phyloP scores from a whole-genome alignment of 1,140 invertebrate species.

The Aricia agestis region DNA sequence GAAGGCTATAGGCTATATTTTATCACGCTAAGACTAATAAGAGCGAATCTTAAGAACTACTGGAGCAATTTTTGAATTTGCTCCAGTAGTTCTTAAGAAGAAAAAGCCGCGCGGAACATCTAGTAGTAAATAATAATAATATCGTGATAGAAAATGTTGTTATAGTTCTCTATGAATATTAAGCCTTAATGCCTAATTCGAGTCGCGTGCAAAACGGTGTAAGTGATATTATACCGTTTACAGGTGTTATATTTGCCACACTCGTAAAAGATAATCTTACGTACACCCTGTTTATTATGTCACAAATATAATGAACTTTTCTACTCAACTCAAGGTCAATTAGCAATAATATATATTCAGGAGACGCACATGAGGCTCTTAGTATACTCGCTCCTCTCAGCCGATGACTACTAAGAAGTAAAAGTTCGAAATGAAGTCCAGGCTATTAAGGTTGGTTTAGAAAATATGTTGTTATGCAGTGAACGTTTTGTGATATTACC shows the following conservation, averaged over 20 bases:
- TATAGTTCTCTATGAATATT: no score
- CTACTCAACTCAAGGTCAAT: background rate
- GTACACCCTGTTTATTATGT: background rate
- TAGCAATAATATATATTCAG: slow-evolving; percentile 1
- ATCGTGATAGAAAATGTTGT: no score
- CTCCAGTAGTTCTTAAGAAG: no score
- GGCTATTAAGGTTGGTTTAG: background rate
- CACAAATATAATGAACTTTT: background rate
- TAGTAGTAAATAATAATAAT: no score
- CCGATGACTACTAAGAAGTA: background rate
- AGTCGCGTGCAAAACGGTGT: no score
- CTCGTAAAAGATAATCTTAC: background rate
- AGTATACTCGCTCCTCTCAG: background rate
- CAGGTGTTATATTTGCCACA: background rate
- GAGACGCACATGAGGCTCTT: background rate
- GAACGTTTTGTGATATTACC: background rate
- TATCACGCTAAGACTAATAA: no score
- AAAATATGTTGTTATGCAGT: background rate
- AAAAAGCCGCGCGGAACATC: no score
- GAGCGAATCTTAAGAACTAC: no score
- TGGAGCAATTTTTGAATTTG: no score
- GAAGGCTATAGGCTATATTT: no score
- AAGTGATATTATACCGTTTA: no score
- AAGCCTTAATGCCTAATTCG: no score
- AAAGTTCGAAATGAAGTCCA: background rate